Conservation (phyloP, 2,888 invertebrate species). For the Fragum sueziense region DNA sequence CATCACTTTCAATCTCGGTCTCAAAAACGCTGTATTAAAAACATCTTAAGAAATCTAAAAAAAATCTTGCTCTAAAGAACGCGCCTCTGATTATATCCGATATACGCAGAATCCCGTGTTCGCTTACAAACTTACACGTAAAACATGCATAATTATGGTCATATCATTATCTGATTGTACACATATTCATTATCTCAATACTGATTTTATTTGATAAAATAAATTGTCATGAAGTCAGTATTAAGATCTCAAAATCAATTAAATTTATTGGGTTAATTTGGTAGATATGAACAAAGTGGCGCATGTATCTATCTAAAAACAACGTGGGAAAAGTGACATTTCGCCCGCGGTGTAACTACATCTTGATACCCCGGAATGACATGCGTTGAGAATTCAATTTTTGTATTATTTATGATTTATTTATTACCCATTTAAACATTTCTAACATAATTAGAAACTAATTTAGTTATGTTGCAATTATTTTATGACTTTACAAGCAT, state of each 20-base stretch:
- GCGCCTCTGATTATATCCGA: too few species aligned
- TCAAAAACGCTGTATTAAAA: too few species aligned
- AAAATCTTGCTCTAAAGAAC: too few species aligned
- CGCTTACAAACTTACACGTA: too few species aligned
- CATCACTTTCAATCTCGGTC: too few species aligned
- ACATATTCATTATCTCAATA: constrained; percentile 55
- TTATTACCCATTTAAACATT: constrained; percentile 57
- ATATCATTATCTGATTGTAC: constrained; percentile 53
- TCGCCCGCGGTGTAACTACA: not conserved
- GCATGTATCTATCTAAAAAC: constrained; percentile 21
- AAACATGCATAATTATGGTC: too few species aligned
- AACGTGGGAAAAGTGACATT: constrained; percentile 7
- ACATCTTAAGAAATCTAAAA: too few species aligned
- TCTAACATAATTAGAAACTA: constrained; percentile 34
- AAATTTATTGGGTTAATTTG: constrained; percentile 33
- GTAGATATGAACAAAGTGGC: constrained; percentile 11
- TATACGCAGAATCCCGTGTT: too few species aligned
- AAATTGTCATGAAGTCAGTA: constrained; percentile 58
- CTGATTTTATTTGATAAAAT: constrained; percentile 49
- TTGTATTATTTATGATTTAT: constrained; percentile 14
- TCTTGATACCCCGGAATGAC: constrained; percentile 8
- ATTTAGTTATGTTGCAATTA: constrained; percentile 7
- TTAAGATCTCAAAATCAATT: constrained; percentile 57
- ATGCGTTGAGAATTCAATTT: constrained; percentile 1
- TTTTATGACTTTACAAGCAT: constrained; percentile 12